Evolutionary conservation across 2,113 vertebrate genomes (phyloP).

Genomic region (Syngnathoides biaculeatus): DNA sequence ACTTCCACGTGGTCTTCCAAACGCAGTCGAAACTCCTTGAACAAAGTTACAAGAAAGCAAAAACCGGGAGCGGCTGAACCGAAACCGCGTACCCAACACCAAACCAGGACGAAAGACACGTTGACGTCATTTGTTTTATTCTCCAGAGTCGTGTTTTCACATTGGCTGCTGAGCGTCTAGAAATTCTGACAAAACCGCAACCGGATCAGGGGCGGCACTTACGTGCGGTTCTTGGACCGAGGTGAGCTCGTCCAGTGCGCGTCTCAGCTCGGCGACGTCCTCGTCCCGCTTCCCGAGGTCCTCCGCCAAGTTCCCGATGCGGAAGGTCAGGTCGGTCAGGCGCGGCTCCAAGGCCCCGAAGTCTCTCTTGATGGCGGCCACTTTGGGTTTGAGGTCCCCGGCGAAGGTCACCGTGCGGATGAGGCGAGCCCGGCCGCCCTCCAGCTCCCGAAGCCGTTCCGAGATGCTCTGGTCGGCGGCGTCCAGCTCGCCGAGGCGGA

Average conservation of each 20-base stretch:
- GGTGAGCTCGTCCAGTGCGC: slow-evolving; percentile 79
- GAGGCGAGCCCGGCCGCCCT: slow-evolving; percentile 83
- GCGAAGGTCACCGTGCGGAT: slow-evolving; percentile 83
- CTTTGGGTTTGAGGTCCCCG: slow-evolving; percentile 87
- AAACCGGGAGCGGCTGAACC: no score
- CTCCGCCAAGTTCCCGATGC: slow-evolving; percentile 83
- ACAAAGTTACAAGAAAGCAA: no score
- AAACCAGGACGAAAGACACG: no score
- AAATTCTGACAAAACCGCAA: slow-evolving; percentile 55
- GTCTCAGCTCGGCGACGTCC: slow-evolving; percentile 78
- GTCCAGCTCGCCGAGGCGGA: slow-evolving; percentile 73
- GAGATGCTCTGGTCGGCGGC: slow-evolving; percentile 67
- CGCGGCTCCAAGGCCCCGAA: slow-evolving; percentile 78
- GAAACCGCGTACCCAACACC: no score
- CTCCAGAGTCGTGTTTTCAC: slow-evolving; percentile 16
- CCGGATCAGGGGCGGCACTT: slow-evolving; percentile 66
- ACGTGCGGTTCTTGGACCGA: slow-evolving; percentile 63
- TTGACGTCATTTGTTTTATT: no score
- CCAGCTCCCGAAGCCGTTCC: slow-evolving; percentile 76
- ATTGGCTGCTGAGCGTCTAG: slow-evolving; percentile 20
- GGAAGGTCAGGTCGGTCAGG: slow-evolving; percentile 81
- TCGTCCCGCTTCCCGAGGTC: slow-evolving; percentile 76
- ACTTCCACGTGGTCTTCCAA: no score
- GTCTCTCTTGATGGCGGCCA: slow-evolving; percentile 81
- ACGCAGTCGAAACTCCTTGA: no score